Evolutionary conservation across 1,140 invertebrate genomes (phyloP), one percentile per base, ranked within the genome.

Genomic region (Meloidogyne exigua): DNA sequence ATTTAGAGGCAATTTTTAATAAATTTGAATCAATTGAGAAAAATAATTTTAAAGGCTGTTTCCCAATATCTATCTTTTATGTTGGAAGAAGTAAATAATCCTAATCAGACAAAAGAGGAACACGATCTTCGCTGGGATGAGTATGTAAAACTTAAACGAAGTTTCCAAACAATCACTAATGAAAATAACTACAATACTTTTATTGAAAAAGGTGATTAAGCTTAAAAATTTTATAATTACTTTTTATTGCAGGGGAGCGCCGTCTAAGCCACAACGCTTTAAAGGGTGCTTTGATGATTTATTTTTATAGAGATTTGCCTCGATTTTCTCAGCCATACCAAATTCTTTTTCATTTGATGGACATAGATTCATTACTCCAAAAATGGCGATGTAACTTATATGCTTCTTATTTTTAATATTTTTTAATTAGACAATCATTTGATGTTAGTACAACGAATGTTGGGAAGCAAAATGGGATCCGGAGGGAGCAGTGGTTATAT

Each of bases 391-490:
- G 96, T 98, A 91, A 64, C 63, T 66, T 25, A 18, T 39, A 13
- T 23, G 76, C 2, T 57, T 26, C 28, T 32, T 32, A 10, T 25
- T 72, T 75, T 78, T 18, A 49, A 26, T 28, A 1, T 68, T 28
- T 15, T 32, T 10, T n/a, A 81, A 83, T 57, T 83, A 98, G 96
- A 97, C 88, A 98, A 98, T 89, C 96, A 99, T 87, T 93, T 98
- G 25, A 92, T 96, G 80, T 93, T 99, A 92, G 96, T 98, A n/a
- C 95, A 98, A 88, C 91, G 96, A 86, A 98, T 99, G 95, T 95
- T 99, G 81, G 96, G 96, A 10, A 95, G 94, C 2, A 94, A 95
- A 86, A 94, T 95, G 85, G 96, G 96, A 39, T 98, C 96, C 0
- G 96, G 96, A 44, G 96, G 96, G 9, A 98, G 95, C 49, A 95